Evolutionary conservation across 2,113 vertebrate species (phyloP).

Genomic region (Muscicapa adusta): DNA sequence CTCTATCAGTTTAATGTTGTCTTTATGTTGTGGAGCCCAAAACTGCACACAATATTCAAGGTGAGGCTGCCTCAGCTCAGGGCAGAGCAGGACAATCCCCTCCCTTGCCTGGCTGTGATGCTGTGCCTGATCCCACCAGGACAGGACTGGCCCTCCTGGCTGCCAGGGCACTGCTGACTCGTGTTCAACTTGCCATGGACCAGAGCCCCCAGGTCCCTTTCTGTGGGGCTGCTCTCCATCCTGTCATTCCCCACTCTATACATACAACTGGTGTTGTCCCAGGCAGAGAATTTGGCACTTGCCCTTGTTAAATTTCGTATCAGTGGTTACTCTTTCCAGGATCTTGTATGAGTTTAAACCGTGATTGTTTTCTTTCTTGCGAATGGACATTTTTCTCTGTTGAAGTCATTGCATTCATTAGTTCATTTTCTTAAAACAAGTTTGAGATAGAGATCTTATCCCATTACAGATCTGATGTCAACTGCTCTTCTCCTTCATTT

Average conservation of each 20-base stretch:
- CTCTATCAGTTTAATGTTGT: background rate
- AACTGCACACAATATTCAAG: background rate
- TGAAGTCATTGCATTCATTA: background rate
- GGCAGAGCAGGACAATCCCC: background rate
- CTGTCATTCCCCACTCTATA: background rate
- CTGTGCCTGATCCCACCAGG: background rate
- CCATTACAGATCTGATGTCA: background rate
- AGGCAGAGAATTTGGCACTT: background rate
- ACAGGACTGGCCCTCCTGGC: rapidly evolving
- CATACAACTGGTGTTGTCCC: background rate
- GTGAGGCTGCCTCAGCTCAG: rapidly evolving
- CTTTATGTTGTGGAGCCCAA: background rate
- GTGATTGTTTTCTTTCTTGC: background rate
- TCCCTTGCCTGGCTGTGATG: rapidly evolving
- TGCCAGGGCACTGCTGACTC: background rate
- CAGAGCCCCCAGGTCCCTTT: background rate
- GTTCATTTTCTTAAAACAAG: background rate
- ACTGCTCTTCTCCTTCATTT: background rate
- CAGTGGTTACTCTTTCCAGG: background rate
- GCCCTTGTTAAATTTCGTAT: background rate
- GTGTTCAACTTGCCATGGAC: rapidly evolving
- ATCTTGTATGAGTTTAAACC: background rate
- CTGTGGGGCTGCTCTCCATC: background rate
- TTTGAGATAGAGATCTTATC: background rate
- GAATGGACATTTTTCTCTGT: background rate